Base-by-base conservation (phyloP, 2,797 vertebrate species). In the Oceanodroma leucorhoa region DNA sequence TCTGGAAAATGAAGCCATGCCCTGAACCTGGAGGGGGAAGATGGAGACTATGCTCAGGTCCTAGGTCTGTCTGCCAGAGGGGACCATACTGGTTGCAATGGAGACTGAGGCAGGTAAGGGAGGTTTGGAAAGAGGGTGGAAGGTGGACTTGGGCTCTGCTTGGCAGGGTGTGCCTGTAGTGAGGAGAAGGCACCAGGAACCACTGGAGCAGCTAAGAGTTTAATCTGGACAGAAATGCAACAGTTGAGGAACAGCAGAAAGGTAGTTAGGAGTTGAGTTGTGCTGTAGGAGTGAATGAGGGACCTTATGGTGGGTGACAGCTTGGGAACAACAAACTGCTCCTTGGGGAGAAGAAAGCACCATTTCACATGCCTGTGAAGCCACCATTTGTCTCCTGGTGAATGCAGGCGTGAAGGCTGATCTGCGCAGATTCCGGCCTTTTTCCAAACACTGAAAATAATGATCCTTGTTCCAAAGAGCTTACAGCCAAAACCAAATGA, bases 171-270 rank as follows among this genome's bases (percentile, higher is more conserved):
- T 66, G 20, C 11, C 48, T 57, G 16, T 4, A 48, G 18, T 20
- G 27, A 70, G 29, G 18, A 77, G 29, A 29, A 34, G 43, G 36
- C 43, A 54, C 11, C n/a, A 66, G 40, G 55, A 90, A 6, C 23
- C 6, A 3, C 58, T 1, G 0, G 2, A 40, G 20, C 0, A 0
- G 19, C 65, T 46, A 43, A 22, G 55, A 54, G 14, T 40, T 91
- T 43, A 48, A 40, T 88, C 34, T 80, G 53, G n/a, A 38, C 13
- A 57, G 51, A 76, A 87, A 50, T 2, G 1, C 11, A 71, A 10
- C 16, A 14, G 27, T 6, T 50, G 62, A 50, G 48, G 23, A 83
- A 16, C 5, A 69, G 41, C 62, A 75, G 70, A 87, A 58, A 48
- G 36, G 24, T 54, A 50, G 23, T n/a, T 18, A 51, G 34, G 48